Conservation (phyloP, 2,888 invertebrate species). For the Drosophila meridionalis region DNA sequence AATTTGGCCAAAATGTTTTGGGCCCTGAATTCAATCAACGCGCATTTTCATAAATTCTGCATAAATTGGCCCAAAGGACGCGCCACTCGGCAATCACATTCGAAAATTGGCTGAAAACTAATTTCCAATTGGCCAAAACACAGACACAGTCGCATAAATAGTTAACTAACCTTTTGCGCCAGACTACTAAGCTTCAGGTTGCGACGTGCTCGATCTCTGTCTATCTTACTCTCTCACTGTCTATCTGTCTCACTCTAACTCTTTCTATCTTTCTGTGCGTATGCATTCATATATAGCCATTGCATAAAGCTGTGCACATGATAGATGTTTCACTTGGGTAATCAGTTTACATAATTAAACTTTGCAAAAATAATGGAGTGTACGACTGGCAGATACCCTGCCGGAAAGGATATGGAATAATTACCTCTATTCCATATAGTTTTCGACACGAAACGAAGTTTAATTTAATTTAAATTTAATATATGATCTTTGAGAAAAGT, state of each 20-base stretch:
- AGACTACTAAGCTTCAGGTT: constrained; percentile 27
- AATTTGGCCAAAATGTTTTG: constrained; percentile 51
- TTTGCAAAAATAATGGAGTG: fast-evolving
- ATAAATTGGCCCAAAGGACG: constrained; percentile 29
- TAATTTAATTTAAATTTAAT: neutral
- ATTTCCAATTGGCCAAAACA: constrained; percentile 50
- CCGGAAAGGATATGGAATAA: neutral
- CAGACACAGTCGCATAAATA: constrained; percentile 52
- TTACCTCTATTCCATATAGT: too few species aligned
- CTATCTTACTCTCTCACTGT: neutral
- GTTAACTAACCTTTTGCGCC: constrained; percentile 55
- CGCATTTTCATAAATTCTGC: constrained; percentile 64
- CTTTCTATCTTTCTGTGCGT: neutral
- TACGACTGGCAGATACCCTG: constrained; percentile 17
- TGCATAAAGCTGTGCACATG: constrained; percentile 21
- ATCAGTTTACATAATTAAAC: constrained; percentile 26
- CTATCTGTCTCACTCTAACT: too few species aligned
- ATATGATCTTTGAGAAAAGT: neutral
- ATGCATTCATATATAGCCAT: constrained; percentile 7
- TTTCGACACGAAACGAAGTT: neutral
- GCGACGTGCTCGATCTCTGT: neutral
- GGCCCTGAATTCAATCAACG: constrained; percentile 66
- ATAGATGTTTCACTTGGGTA: constrained; percentile 42
- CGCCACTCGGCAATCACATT: constrained; percentile 19
- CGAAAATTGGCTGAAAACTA: constrained; percentile 55